Evolutionary conservation across 2,113 vertebrate species (phyloP), one percentile per base, ranked within the genome.

Genomic region (Phylloscopus trochilus): DNA sequence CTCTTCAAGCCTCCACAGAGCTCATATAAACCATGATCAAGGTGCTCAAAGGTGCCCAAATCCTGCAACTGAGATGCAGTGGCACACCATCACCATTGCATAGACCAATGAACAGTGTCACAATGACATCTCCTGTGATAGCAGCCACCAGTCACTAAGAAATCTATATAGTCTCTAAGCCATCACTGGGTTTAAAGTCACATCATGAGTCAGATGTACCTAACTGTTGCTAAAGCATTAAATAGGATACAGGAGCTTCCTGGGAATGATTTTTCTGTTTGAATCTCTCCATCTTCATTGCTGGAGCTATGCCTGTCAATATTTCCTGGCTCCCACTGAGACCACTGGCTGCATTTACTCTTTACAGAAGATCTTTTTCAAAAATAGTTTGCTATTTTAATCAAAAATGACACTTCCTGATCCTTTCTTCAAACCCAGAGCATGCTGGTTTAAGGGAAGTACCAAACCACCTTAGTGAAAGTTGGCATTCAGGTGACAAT

Each of bases 391-490:
- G 21, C 35, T 62, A 37, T 60, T 95, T 70, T 74, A 86, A 92
- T 75, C 2, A 60, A 44, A 91, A 95, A 51, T 56, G 17, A n/a
- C 31, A 15, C 46, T 82, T 85, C 21, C 44, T 60, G 27, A 75
- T 68, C 52, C 30, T 89, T 69, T 9, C 41, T 80, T 79, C 67
- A 74, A 69, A 62, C 3, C 13, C 56, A 77, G 22, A 51, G 8
- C 0, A 0, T 18, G 27, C 24, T 62, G 67, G 31, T 46, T 84
- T 43, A 46, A 91, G 66, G 35, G 55, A 66, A 62, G 49, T 35
- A 33, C 20, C 2, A 0, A 59, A 49, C 15, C 1, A 1, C 44
- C 7, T 62, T 10, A 27, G 43, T 1, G 1, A 63, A 63, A 41
- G 30, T 5, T 85, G 78, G 58, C 41, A 26, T 66, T 73, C 60